Base-by-base conservation (phyloP, 2,797 vertebrate species). In the Emys orbicularis region DNA sequence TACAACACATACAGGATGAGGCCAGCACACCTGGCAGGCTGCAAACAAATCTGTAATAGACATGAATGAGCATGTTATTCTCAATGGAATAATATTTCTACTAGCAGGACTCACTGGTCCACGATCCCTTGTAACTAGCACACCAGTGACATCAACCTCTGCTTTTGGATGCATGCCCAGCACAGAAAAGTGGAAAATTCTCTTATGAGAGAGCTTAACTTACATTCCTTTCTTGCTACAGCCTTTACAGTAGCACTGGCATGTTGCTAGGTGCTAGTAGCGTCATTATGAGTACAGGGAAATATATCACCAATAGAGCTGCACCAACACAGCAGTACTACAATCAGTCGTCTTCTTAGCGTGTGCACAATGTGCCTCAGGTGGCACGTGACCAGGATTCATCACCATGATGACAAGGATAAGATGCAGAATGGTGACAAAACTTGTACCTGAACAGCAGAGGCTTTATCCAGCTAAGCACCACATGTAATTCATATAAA, bases 231-330 rank as follows among this genome's bases (percentile, higher is more conserved):
- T 87, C 86, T 89, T 95, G 68, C 88, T 81, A 81, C 84, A 90
- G 61, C 81, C 88, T 86, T 53, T 76, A 93, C 79, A 84, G 77
- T 96, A 87, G 89, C 79, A 87, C 9, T n/a, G 27, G 57, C 83
- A 95, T 31, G 89, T 93, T 97, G 92, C 85, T 72, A 96, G 79
- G 96, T 84, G 94, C 83, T 92, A 94, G 85, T 53, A 88, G 81
- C 25, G 4, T 95, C 96, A 96, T 2, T 0, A 12, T 57, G 29
- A 76, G 87, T 1, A 0, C 79, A 90, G 88, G 90, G 91, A 96
- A 97, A 83, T 54, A 97, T 91, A 87, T 96, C 31, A 3, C 50
- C 56, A 74, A 87, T 21, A 27, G 87, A 49, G 83, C 49, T 87
- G 74, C 81, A 68, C 77, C 49, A 86, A 65, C 12, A 53, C 56